Conservation (phyloP, 2,797 vertebrate species). For the Aeoliscus strigatus region DNA sequence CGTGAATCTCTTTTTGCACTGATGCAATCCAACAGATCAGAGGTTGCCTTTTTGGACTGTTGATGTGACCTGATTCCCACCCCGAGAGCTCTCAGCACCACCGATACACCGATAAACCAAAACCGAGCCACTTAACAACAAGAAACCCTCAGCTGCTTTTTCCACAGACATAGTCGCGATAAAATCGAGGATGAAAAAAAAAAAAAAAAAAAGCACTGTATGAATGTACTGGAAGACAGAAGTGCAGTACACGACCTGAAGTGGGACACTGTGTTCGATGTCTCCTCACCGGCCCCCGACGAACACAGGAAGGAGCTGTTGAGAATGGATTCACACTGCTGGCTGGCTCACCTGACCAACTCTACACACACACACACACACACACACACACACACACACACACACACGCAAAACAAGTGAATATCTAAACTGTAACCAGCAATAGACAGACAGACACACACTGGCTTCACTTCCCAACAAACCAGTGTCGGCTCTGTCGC, state of each 20-base stretch:
- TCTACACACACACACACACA: constrained; percentile 17
- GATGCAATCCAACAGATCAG: constrained; percentile 65
- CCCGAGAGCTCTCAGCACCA: constrained; percentile 49
- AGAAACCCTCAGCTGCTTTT: constrained; percentile 60
- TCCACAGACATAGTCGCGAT: constrained; percentile 29
- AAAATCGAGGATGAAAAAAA: constrained; percentile 39
- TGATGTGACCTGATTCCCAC: constrained; percentile 37
- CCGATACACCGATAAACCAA: constrained; percentile 57
- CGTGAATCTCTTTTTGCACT: constrained; percentile 68
- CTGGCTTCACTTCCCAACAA: constrained; percentile 44
- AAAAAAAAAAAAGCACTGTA: constrained; percentile 43
- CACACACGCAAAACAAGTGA: constrained; percentile 20
- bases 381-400: constrained; percentile 23
- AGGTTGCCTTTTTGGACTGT: constrained; percentile 59
- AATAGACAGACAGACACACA: constrained; percentile 59
- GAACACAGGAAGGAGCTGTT: constrained; percentile 21
- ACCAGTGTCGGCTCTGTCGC: constrained; percentile 55
- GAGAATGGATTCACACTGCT: constrained; percentile 46
- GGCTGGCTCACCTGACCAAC: constrained; percentile 42
- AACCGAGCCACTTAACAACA: constrained; percentile 61
- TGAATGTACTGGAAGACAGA: constrained; percentile 61
- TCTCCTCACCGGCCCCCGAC: constrained; percentile 23
- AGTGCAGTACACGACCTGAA: constrained; percentile 18
- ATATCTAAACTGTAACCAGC: constrained; percentile 77
- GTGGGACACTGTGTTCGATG: constrained; percentile 22